Base-by-base conservation (phyloP, 2,888 invertebrate genomes). In the Chamaedrilus cognettii region DNA sequence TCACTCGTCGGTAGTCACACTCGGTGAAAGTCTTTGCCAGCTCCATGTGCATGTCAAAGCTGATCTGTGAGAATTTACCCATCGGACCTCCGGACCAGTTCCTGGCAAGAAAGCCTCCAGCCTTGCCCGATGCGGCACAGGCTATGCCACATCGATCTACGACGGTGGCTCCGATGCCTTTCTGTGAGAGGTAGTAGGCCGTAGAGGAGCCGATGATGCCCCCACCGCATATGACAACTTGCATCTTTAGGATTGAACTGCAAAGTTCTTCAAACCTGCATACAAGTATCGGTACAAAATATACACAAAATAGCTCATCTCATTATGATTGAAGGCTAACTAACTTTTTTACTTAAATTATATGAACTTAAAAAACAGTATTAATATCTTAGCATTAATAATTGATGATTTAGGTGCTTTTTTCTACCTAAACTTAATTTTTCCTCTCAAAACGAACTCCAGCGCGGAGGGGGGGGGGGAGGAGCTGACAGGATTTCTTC, bases 171-270 rank as follows among this genome's bases (percentile, higher is more conserved):
- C 31, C 19, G 89, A 91, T 91, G 61, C 94, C 94, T 73, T 90
- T 84, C 74, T 87, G 81, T 0, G 91, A 90, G 52, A 94, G 85
- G 80, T 94, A 91, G 82, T 94, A 94, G n/a, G 93, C 94, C 23
- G 94, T 92, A 2, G 94, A 91, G 15, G 92, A 91, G 4, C 94
- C 94, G 88, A 93, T 91, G 59, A 93, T 89, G 33, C 94, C 94
- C 31, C 93, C 94, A 1, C 94, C 94, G 82, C 94, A 94, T 80
- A 94, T 89, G 55, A 93, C 91, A 51, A 92, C 56, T 7, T 33
- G 5, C 65, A 65, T 65, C 55, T 52, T 52, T 7, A 42, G 42
- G n/a, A n/a, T n/a, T n/a, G n/a, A n/a, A n/a, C n/a, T n/a, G n/a
- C n/a, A n/a, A n/a, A n/a, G n/a, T n/a, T n/a, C n/a, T n/a, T n/a